Evolutionary conservation across 2,797 vertebrate species (phyloP).

Genomic region (Scolopax bukidnonensis): DNA sequence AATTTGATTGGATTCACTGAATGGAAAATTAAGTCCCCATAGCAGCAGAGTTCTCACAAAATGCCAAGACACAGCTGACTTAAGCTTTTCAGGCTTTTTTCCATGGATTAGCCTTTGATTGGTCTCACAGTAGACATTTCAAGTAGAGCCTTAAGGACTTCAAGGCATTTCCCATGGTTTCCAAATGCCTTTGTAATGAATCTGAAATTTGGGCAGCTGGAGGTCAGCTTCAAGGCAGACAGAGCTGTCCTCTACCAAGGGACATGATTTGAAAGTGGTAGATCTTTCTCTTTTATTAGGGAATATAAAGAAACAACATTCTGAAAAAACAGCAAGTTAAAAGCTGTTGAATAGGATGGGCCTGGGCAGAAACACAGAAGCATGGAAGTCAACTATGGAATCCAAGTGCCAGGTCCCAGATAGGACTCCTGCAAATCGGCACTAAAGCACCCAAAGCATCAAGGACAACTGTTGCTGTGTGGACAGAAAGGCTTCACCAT

Average conservation of each 20-base stretch:
- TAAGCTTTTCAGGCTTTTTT: neutral
- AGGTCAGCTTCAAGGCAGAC: constrained; percentile 24
- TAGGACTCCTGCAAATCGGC: neutral
- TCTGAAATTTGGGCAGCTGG: neutral
- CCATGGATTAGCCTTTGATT: neutral
- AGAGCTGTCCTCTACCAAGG: neutral
- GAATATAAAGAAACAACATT: neutral
- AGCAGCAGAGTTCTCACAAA: neutral
- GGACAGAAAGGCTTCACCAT: neutral
- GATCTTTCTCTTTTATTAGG: constrained; percentile 44
- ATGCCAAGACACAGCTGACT: neutral
- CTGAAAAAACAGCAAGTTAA: neutral
- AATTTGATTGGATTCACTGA: neutral
- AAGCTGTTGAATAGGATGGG: neutral
- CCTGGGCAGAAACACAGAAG: rapidly evolving
- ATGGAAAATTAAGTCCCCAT: neutral
- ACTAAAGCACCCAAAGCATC: neutral
- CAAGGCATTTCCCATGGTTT: constrained; percentile 29
- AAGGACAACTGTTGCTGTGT: neutral
- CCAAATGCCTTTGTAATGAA: constrained; percentile 32
- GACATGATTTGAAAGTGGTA: neutral
- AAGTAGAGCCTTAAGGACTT: neutral
- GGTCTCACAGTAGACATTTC: neutral
- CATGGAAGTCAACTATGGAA: neutral
- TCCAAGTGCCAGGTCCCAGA: neutral